Base-by-base conservation (phyloP, 2,888 invertebrate genomes). In the Meganola albula region DNA sequence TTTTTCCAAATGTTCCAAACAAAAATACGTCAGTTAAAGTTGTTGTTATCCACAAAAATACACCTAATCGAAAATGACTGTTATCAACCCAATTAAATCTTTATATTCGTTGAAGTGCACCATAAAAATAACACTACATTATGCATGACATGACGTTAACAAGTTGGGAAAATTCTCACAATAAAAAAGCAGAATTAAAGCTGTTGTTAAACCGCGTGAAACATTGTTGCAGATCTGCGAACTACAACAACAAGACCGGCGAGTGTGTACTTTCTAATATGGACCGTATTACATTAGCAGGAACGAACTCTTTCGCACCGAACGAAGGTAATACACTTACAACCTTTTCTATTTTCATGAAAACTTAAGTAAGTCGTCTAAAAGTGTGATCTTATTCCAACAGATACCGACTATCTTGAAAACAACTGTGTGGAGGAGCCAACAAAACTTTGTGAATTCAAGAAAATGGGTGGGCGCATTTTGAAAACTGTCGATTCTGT, bases 391-490 rank as follows among this genome's bases (percentile, higher is more conserved):
- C 25, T 24, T 34, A 38, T 44, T 6, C n/a, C 53, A 64, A 21
- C 53, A 87, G 87, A 86, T 44, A 82, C 89, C 62, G 96, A 96
- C 68, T 96, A 95, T 79, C 88, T 96, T 83, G 96, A 96, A 76
- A 96, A 96, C 79, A 95, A 96, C 74, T 96, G 96, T 75, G 95
- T 96, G 18, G 95, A 95, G 62, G 96, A 97, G 65, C 96, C 96
- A n/a, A 94, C 94, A 27, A 96, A 95, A 74, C 87, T 97, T 44
- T 97, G 97, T 82, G 96, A 97, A 79, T 97, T 97, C 86, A 95
- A 96, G 78, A 93, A 95, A 68, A 89, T 95, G 72, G 90, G 90
- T 23, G 96, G 96, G 8, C 92, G 94, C 60, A 96, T 97, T 55
- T 80, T 97, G 48, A 97, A 97, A 80, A 97, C 97, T 0, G 97